These are phyloP conservation scores for Setophaga coronata DNA, from an alignment of 2,113 vertebrate genomes.

Conservation along the genomic window DNA sequence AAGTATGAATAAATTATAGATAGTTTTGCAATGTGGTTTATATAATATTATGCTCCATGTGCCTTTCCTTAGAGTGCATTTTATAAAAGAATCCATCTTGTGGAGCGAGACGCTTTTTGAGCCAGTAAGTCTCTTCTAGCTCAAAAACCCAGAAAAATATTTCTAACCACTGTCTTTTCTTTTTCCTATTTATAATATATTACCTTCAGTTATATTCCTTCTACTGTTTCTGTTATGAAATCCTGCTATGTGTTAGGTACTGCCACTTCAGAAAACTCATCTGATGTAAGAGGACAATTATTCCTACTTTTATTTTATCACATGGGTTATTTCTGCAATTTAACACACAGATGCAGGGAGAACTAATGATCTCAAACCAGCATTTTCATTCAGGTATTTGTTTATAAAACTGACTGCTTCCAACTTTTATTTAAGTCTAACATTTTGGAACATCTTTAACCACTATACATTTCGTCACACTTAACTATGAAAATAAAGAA, in stretches of 20 bases:
- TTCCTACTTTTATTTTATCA: neutral
- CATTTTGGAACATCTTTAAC: neutral
- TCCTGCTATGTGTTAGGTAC: neutral
- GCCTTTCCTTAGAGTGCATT: neutral
- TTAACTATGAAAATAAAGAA: neutral
- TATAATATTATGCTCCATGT: fast-evolving
- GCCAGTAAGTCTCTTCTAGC: neutral
- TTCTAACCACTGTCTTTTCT: neutral
- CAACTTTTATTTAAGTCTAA: neutral
- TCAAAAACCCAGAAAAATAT: neutral
- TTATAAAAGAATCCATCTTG: neutral
- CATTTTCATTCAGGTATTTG: neutral
- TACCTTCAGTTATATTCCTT: neutral
- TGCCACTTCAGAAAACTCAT: neutral
- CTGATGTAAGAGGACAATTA: neutral
- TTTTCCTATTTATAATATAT: neutral
- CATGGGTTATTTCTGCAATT: neutral
- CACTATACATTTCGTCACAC: neutral
- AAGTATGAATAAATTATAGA: neutral
- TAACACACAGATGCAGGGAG: neutral
- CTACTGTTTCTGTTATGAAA: neutral
- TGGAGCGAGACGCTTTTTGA: neutral
- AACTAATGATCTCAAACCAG: neutral
- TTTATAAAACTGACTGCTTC: neutral
- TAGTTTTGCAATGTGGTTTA: neutral